These are phyloP conservation scores for Perizoma flavofasciatum DNA, from an alignment of 2,888 invertebrate species.

Conservation along the genomic window DNA sequence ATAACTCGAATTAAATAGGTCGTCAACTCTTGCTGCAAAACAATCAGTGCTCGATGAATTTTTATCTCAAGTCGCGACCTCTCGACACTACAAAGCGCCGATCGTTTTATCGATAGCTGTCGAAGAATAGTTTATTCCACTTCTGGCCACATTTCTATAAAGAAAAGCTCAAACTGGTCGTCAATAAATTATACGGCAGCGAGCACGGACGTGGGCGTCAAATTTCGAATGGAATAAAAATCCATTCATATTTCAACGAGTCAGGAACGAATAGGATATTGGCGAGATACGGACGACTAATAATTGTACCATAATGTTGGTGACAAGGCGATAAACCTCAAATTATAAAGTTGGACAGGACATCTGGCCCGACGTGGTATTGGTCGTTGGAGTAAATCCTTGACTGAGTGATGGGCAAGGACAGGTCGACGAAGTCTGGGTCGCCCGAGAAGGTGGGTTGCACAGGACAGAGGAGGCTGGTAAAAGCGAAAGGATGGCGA, in stretches of 20 bases:
- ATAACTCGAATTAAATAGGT: conserved; percentile 37
- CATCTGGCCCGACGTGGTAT: too few species aligned
- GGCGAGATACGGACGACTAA: not conserved
- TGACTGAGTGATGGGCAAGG: too few species aligned
- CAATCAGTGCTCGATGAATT: conserved; percentile 38
- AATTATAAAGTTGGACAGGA: too few species aligned
- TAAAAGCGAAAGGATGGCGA: too few species aligned
- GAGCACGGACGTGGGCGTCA: conserved; percentile 54
- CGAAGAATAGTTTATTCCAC: conserved; percentile 42
- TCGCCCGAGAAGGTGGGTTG: too few species aligned
- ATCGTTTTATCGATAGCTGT: conserved; percentile 28
- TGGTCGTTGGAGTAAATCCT: too few species aligned
- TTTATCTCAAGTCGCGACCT: conserved; percentile 49
- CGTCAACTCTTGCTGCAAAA: conserved; percentile 33
- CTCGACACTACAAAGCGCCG: conserved; percentile 24
- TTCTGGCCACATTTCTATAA: conserved; percentile 45
- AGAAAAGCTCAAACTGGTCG: conserved; percentile 54
- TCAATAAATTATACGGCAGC: conserved; percentile 56
- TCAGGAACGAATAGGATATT: not conserved
- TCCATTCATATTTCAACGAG: conserved; percentile 14
- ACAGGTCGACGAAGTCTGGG: too few species aligned
- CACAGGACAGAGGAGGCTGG: too few species aligned
- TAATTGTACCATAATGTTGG: too few species aligned
- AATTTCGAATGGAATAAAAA: conserved; percentile 56
- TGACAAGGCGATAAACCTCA: too few species aligned